phyloP scores from a whole-genome alignment of 2,797 vertebrate species.

The Meriones psammophilus region DNA sequence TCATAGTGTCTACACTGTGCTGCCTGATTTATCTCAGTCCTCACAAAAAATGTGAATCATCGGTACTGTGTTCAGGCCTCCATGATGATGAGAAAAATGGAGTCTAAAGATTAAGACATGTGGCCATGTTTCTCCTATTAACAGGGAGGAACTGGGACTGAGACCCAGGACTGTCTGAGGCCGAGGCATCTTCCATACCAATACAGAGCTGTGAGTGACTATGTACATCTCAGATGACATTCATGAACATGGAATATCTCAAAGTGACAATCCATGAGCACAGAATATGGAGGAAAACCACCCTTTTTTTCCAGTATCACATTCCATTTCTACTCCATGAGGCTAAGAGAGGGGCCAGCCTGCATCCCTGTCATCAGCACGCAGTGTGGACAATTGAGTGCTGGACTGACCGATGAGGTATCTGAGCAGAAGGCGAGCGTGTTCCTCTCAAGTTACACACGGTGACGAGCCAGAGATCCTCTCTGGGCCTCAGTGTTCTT shows the following conservation, averaged over 20 bases:
- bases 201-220: neutral
- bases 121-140: neutral
- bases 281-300: neutral
- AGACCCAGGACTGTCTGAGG: neutral
- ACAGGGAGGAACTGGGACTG: neutral
- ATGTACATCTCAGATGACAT: neutral
- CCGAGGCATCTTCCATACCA: conserved; percentile 31
- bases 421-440: neutral
- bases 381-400: neutral
- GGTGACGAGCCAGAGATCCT: neutral
- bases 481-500: conserved; percentile 1
- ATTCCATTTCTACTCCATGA: neutral
- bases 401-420: neutral
- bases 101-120: neutral
- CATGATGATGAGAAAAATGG: neutral
- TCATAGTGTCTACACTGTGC: neutral
- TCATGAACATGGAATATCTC: neutral
- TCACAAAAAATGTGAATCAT: neutral
- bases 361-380: neutral
- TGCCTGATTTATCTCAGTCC: neutral
- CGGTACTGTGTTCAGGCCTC: neutral
- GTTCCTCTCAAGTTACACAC: neutral
- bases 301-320: neutral
- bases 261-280: neutral
- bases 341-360: too few species aligned